Conservation (phyloP, 2,888 invertebrate species). For the Choristoneura rosaceana region DNA sequence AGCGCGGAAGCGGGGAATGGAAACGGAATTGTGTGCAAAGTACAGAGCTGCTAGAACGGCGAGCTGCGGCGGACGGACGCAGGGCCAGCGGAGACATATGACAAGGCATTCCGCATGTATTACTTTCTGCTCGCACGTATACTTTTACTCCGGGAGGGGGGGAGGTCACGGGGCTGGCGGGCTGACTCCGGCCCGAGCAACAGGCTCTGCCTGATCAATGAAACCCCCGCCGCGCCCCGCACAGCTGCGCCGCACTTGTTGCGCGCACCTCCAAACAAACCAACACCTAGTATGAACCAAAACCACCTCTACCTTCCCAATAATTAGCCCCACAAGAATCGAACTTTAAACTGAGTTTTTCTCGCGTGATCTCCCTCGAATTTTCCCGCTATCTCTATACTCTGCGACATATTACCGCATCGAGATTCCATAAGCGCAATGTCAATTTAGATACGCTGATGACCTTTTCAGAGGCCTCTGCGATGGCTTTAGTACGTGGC, state of each 20-base stretch:
- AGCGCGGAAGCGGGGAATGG: constrained; percentile 8
- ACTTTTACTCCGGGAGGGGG: constrained; percentile 14
- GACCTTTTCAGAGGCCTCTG: constrained; percentile 45
- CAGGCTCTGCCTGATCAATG: constrained; percentile 81
- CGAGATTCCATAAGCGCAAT: constrained; percentile 47
- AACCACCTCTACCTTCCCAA: constrained; percentile 11
- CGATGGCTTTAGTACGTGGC: constrained; percentile 40
- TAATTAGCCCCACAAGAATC: constrained; percentile 15
- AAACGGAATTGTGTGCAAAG: constrained; percentile 1
- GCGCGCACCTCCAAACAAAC: constrained; percentile 67
- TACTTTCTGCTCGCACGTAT: constrained; percentile 10
- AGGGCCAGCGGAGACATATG: constrained; percentile 12
- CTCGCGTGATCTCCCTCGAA: background rate
- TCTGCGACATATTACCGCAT: constrained; percentile 33
- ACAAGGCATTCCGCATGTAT: constrained; percentile 19
- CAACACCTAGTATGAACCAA: constrained; percentile 10
- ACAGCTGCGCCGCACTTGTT: constrained; percentile 81
- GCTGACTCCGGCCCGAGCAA: constrained; percentile 63
- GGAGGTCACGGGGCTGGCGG: constrained; percentile 48
- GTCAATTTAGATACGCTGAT: constrained; percentile 55
- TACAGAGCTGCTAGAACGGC: background rate
- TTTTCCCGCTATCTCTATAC: constrained; percentile 23
- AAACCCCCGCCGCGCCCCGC: constrained; percentile 56
- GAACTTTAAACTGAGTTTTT: constrained; percentile 1
- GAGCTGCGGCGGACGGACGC: constrained; percentile 6